A percentile compares a stretch with the other conserved stretches of the same genome.
Evolutionary conservation across 2,797 vertebrate species (phyloP).

Genomic region (Acanthopagrus latus): DNA sequence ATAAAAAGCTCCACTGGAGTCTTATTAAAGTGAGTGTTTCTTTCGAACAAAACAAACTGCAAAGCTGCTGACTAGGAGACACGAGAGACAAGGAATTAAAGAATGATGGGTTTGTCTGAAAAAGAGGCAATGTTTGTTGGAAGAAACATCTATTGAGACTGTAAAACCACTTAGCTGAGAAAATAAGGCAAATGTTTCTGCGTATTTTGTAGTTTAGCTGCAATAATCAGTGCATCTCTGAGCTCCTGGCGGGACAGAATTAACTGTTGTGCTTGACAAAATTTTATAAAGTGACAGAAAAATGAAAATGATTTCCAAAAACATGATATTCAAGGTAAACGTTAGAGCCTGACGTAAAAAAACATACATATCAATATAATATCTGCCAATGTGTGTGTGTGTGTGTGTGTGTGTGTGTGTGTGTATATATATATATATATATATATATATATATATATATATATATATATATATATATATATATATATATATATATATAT

Average conservation of each 20-base stretch:
- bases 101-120: not conserved
- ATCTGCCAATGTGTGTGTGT: no score
- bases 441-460: no score
- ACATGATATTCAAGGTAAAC: not conserved
- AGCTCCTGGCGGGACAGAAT: no score
- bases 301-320: not conserved
- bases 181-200: not conserved
- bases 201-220: not conserved
- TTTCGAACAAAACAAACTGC: not conserved
- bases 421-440: no score
- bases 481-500: no score
- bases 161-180: not conserved
- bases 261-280: not conserved
- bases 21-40: constrained; percentile 5
- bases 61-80: not conserved
- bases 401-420: no score
- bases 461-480: no score
- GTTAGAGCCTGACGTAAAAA: no score
- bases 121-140: not conserved
- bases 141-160: not conserved
- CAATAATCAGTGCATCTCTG: not conserved
- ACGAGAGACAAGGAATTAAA: not conserved
- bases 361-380: no score
- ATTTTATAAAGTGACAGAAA: no score
- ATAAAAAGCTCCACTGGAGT: constrained; percentile 12